Evolutionary conservation across 2,888 invertebrate species (phyloP).

Genomic region (Nomada goodeniana): DNA sequence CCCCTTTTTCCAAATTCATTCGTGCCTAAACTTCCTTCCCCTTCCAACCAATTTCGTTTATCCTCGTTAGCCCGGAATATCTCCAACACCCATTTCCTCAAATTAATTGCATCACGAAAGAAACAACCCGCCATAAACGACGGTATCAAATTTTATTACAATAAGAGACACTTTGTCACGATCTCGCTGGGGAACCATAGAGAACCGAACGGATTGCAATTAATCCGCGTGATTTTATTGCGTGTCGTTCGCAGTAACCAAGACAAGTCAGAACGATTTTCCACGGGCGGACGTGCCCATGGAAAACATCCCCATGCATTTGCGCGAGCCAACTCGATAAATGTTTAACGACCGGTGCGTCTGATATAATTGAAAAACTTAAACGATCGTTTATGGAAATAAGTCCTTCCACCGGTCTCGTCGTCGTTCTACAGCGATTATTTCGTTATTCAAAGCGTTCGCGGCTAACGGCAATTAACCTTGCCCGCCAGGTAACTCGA

Average conservation of each 20-base stretch:
- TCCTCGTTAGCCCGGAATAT: too few relatives aligned
- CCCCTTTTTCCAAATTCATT: too few relatives aligned
- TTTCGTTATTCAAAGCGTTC: constrained; percentile 11
- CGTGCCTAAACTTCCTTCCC: too few relatives aligned
- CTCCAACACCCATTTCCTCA: too few relatives aligned
- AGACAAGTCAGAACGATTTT: not conserved
- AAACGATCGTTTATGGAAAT: not conserved
- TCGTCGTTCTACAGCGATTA: not conserved
- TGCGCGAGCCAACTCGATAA: not conserved
- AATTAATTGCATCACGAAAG: too few relatives aligned
- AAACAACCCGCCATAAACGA: too few relatives aligned
- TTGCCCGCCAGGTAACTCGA: not conserved
- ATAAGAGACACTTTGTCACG: not conserved
- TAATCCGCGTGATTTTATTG: constrained; percentile 1
- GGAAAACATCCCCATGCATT: not conserved
- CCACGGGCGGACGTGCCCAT: not conserved
- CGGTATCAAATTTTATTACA: too few relatives aligned
- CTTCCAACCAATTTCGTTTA: too few relatives aligned
- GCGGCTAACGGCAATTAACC: constrained; percentile 7
- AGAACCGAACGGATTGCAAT: not conserved
- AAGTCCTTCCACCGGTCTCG: not conserved
- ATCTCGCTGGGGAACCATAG: not conserved
- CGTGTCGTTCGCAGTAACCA: not conserved
- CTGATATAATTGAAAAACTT: not conserved
- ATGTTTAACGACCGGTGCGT: not conserved